A percentile compares a stretch with the other conserved stretches of the same genome.
Conservation (phyloP, 64 coral and sea anemone genomes). For the Catalaphyllia jardinei region DNA sequence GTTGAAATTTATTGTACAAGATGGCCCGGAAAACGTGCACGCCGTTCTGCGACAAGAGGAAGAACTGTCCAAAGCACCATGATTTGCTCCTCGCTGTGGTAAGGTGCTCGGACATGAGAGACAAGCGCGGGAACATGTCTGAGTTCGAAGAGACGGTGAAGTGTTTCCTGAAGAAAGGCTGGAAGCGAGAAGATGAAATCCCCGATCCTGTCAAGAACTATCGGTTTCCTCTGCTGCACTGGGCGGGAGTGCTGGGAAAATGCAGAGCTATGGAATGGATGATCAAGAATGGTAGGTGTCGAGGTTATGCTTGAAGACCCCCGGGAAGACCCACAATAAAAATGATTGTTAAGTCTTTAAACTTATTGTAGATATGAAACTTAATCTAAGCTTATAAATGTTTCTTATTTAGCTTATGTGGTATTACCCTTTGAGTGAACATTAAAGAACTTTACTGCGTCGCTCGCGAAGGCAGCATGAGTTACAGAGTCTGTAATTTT, state of each 20-base stretch:
- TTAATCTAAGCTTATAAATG: no score
- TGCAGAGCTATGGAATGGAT: slow-evolving; percentile 47
- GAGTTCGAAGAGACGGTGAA: slow-evolving; percentile 12
- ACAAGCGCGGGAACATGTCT: neutral
- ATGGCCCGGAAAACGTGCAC: slow-evolving; percentile 47
- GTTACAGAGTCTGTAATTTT: no score
- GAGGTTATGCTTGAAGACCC: no score
- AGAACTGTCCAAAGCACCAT: slow-evolving; percentile 34
- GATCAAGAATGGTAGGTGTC: slow-evolving; percentile 43
- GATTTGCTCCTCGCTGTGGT: slow-evolving; percentile 19
- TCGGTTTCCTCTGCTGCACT: slow-evolving; percentile 57
- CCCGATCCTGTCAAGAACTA: slow-evolving; percentile 47
- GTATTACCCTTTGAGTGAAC: no score
- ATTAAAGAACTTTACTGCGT: no score
- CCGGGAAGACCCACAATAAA: no score
- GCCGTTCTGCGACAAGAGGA: slow-evolving; percentile 36
- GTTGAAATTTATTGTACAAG: neutral
- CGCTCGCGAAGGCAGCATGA: no score
- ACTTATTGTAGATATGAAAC: no score
- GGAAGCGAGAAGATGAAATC: slow-evolving; percentile 37
- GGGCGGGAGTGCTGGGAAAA: slow-evolving; percentile 51
- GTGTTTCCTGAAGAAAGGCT: slow-evolving; percentile 48
- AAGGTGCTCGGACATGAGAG: neutral
- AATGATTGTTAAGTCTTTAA: no score
- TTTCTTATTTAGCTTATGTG: no score